phyloP scores from a whole-genome alignment of 1,140 invertebrate species.

The Rhynchophorus ferrugineus region DNA sequence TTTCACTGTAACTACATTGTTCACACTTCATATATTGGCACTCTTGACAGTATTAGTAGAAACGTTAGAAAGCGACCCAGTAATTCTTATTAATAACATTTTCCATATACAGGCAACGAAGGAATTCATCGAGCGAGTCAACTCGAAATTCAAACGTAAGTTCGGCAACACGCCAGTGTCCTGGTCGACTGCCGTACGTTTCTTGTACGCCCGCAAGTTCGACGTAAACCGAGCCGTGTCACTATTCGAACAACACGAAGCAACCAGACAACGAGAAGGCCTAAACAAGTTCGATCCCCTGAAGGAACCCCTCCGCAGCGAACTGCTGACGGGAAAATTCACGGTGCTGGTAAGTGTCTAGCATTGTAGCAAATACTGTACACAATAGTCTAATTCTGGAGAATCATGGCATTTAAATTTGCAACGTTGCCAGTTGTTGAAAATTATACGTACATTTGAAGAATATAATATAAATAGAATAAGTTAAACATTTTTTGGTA shows the following conservation, averaged over 20 bases:
- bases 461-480: no score
- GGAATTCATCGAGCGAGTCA: conserved; percentile 68
- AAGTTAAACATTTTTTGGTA: no score
- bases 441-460: no score
- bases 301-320: conserved; percentile 72
- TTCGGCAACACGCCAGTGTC: conserved; percentile 50
- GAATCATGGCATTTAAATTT: no score
- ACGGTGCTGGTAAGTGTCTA: conserved; percentile 77
- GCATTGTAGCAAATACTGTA: background rate
- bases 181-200: conserved; percentile 85
- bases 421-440: no score
- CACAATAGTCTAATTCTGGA: no score
- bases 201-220: conserved; percentile 91
- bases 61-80: no score
- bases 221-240: conserved; percentile 81
- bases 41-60: no score
- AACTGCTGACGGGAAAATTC: conserved; percentile 91
- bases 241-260: conserved; percentile 86
- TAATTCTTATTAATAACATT: background rate
- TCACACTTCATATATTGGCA: no score
- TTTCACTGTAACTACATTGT: no score
- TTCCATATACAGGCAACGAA: conserved; percentile 59
- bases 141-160: conserved; percentile 53
- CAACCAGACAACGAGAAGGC: conserved; percentile 76
- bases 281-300: conserved; percentile 73